Evolutionary conservation across 2,113 vertebrate species (phyloP), one percentile per base, ranked within the genome.

Genomic region (Condylura cristata): DNA sequence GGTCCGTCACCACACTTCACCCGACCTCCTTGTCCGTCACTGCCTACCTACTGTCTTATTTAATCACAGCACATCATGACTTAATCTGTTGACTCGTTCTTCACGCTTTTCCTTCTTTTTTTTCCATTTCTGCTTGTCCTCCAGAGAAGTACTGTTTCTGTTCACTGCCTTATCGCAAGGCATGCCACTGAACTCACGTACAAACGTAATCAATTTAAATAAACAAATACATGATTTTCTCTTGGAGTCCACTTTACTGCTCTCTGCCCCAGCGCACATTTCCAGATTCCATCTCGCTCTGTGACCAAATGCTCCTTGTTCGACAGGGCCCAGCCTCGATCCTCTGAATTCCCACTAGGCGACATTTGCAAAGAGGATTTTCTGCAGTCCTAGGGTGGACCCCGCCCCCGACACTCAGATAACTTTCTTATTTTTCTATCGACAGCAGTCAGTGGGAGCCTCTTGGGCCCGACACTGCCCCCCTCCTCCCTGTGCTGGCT

Each of bases 1-100:
- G 99, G 97, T 2, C 99, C 99, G 10, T 56, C 30, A 63, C 41
- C n/a, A 75, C 37, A 58, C 48, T 51, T 79, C 51, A 81, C 44
- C 39, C 78, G 20, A 65, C 1, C 14, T 22, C 13, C 20, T 24
- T 10, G 13, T 26, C 84, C 70, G 63, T 41, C 20, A 63, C 26
- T 41, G 70, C 17, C 46, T 61, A 2, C 32, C 11, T 70, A 2
- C 44, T 32, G 32, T 46, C 4, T 76, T 80, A 9, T 74, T 63
- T 39, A 70, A 65, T 74, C 65, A 72, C 12, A 84, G 70, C n/a
- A 51, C 22, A 48, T 20, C 63, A 30, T 63, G 32, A 58, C 20
- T 61, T 6, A 32, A 60, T 13, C 9, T 6, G 39, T 80, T 85
- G 22, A 79, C 3, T 32, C 41, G 34, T 46, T 26, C 63, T 61